Percentiles rank a stretch among this genome's conserved stretches.
Evolutionary conservation across 2,888 invertebrate species (phyloP).

Genomic region (Gari tellinella): DNA sequence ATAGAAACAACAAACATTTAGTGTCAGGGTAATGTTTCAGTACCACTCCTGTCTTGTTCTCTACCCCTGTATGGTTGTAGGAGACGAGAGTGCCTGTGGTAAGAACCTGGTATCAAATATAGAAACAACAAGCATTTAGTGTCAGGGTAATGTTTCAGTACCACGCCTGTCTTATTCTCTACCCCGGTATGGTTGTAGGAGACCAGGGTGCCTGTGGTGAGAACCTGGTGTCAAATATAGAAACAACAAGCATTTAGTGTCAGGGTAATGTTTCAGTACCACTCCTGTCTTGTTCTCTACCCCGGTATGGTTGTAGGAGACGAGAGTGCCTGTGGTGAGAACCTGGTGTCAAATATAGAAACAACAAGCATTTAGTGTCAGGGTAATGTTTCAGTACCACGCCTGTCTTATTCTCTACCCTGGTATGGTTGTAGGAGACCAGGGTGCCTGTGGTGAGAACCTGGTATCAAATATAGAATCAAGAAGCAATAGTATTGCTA

Average conservation of each 20-base stretch:
- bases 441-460: constrained; percentile 80
- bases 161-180: constrained; percentile 79
- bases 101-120: constrained; percentile 68
- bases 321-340: constrained; percentile 79
- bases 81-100: constrained; percentile 80
- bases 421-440: constrained; percentile 77
- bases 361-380: constrained; percentile 74
- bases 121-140: constrained; percentile 45
- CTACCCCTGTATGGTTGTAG: constrained; percentile 76
- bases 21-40: constrained; percentile 83
- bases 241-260: constrained; percentile 68
- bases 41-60: constrained; percentile 80
- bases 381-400: constrained; percentile 83
- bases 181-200: constrained; percentile 75
- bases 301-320: constrained; percentile 77
- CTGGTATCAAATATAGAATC: too few relatives aligned
- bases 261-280: constrained; percentile 83
- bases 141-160: constrained; percentile 83
- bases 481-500: too few relatives aligned
- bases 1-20: too few relatives aligned
- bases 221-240: constrained; percentile 64
- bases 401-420: constrained; percentile 76
- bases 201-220: constrained; percentile 81
- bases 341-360: constrained; percentile 63
- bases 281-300: constrained; percentile 78